phyloP scores from a whole-genome alignment of 2,113 vertebrate genomes.

The Myiagra hebetior region DNA sequence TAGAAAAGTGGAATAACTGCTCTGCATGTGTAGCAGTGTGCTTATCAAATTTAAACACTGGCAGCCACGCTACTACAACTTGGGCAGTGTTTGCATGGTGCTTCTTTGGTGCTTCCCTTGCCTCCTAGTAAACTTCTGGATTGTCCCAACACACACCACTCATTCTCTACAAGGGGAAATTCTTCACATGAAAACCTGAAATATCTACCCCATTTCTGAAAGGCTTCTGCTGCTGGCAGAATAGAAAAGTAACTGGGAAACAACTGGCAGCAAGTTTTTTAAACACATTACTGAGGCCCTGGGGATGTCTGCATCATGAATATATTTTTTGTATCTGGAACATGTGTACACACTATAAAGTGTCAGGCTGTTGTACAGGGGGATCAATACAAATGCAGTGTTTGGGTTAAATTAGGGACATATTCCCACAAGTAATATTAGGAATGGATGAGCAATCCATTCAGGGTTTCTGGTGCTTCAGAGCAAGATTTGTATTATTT shows the following conservation, averaged over 20 bases:
- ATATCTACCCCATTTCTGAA: neutral
- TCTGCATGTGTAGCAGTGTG: neutral
- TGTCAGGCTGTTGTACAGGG: neutral
- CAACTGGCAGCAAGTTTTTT: neutral
- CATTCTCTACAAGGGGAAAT: neutral
- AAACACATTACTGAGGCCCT: neutral
- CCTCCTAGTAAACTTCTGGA: neutral
- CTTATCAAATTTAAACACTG: neutral
- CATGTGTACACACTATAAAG: neutral
- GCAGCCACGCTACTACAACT: rapidly evolving
- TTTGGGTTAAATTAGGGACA: neutral
- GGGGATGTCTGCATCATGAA: neutral
- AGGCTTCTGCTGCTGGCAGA: neutral
- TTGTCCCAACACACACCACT: neutral
- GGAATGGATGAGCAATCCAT: neutral
- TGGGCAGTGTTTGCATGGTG: neutral
- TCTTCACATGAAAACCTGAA: neutral
- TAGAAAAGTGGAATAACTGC: neutral
- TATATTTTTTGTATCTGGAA: neutral
- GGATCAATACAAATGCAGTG: neutral
- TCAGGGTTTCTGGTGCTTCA: neutral
- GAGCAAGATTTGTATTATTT: neutral
- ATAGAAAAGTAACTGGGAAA: neutral
- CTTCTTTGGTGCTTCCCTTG: neutral
- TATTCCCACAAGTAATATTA: neutral